Evolutionary conservation across 2,888 invertebrate genomes (phyloP).

Genomic region (Dastarcus helophoroides): DNA sequence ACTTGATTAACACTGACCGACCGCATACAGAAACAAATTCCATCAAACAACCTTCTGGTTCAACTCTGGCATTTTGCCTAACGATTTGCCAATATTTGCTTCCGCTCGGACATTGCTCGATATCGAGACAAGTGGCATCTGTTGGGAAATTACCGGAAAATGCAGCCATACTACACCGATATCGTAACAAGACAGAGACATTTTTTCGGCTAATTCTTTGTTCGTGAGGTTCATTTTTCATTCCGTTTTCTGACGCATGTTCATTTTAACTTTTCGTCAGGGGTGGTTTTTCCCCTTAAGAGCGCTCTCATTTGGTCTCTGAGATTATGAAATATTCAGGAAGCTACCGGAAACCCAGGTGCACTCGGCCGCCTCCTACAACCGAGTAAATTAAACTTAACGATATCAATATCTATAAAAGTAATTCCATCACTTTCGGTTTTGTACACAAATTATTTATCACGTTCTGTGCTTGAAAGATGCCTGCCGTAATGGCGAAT

Average conservation of each 20-base stretch:
- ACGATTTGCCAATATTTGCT: constrained; percentile 7
- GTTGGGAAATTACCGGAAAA: constrained; percentile 9
- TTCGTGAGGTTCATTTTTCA: constrained; percentile 16
- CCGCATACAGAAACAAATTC: neutral
- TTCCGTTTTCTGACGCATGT: constrained; percentile 18
- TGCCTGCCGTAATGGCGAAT: constrained; percentile 1
- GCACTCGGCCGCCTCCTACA: constrained; percentile 30
- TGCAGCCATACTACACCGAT: constrained; percentile 2
- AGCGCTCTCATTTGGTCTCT: constrained; percentile 2
- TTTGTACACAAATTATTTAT: constrained; percentile 23
- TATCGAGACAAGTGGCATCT: constrained; percentile 5
- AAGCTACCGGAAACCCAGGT: constrained; percentile 27
- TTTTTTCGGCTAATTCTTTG: constrained; percentile 8
- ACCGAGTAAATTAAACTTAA: constrained; percentile 31
- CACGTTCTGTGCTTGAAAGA: constrained; percentile 9
- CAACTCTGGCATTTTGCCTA: constrained; percentile 4
- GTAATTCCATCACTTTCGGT: constrained; percentile 32
- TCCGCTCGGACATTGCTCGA: neutral
- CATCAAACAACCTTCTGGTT: neutral
- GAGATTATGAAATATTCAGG: constrained; percentile 24
- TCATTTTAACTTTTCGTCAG: constrained; percentile 22
- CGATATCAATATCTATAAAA: constrained; percentile 34
- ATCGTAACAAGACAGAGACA: neutral
- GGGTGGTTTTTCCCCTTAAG: constrained; percentile 17
- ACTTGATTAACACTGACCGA: neutral